A percentile compares a stretch with the other conserved stretches of the same genome.
phyloP scores from a whole-genome alignment of 2,113 vertebrate species.

The Ancistrus triradiatus region DNA sequence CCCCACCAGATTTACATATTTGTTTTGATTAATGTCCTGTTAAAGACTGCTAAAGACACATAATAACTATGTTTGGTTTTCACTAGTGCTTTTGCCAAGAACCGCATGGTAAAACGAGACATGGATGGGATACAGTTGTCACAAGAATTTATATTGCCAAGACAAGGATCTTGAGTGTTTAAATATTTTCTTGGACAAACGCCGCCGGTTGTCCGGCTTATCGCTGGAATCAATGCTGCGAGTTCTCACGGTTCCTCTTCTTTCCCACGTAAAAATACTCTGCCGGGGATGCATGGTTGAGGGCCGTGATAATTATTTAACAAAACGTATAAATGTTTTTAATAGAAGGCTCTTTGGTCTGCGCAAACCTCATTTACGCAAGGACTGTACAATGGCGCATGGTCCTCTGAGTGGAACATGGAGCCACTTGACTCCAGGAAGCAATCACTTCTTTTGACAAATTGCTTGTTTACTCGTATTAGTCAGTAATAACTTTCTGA shows the following conservation, averaged over 20 bases:
- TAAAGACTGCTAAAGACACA: conserved; percentile 54
- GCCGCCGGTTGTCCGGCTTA: conserved; percentile 53
- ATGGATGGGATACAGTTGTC: conserved; percentile 52
- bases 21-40: conserved; percentile 58
- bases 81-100: conserved; percentile 40
- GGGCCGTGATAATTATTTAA: conserved; percentile 59
- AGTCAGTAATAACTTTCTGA: conserved; percentile 77
- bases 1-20: conserved; percentile 57
- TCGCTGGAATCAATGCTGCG: conserved; percentile 51
- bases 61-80: conserved; percentile 58
- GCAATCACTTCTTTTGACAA: conserved; percentile 75
- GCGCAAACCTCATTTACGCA: too few species aligned
- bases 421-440: conserved; percentile 79
- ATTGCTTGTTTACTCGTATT: conserved; percentile 75
- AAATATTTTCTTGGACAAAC: conserved; percentile 57
- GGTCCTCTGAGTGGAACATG: conserved; percentile 58
- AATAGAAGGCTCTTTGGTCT: background rate
- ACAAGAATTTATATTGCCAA: conserved; percentile 52
- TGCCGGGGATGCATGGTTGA: too few species aligned
- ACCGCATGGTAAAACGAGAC: conserved; percentile 46
- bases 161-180: conserved; percentile 40
- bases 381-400: conserved; percentile 10
- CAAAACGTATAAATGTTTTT: conserved; percentile 48
- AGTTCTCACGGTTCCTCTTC: conserved; percentile 44
- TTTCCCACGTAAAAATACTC: conserved; percentile 43